phyloP scores from a whole-genome alignment of 1,140 invertebrate species.

The Camponotus floridanus region DNA sequence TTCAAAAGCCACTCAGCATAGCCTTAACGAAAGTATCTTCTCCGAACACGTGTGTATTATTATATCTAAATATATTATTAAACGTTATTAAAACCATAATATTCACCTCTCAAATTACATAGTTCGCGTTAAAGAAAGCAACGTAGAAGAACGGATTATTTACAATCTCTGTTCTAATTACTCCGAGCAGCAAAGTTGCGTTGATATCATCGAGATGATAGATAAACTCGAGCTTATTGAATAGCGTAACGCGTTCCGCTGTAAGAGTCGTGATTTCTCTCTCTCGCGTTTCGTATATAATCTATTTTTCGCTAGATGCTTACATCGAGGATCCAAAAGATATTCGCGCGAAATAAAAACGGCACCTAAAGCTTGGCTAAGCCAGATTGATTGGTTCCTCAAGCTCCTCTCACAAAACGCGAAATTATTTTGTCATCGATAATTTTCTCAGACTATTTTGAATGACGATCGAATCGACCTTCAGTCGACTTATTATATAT shows the following conservation, averaged over 20 bases:
- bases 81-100: too few species aligned
- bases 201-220: conserved; percentile 56
- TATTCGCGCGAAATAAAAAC: conserved; percentile 21
- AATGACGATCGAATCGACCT: conserved; percentile 13
- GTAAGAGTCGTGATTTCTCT: conserved; percentile 46
- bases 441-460: background rate
- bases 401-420: background rate
- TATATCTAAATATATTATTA: too few species aligned
- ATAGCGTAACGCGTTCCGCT: conserved; percentile 56
- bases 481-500: background rate
- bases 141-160: conserved; percentile 25
- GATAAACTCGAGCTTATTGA: conserved; percentile 48
- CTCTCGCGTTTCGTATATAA: conserved; percentile 28
- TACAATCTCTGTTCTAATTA: conserved; percentile 45
- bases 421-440: conserved; percentile 22
- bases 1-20: too few species aligned
- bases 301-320: background rate
- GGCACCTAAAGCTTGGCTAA: background rate
- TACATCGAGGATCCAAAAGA: conserved; percentile 42
- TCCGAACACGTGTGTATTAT: too few species aligned
- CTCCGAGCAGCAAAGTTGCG: conserved; percentile 1
- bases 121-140: background rate
- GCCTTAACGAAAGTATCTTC: too few species aligned
- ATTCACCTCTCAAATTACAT: too few species aligned
- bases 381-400: conserved; percentile 19